Base-by-base conservation (phyloP, 2,797 vertebrate genomes). In the Tachyglossus aculeatus region DNA sequence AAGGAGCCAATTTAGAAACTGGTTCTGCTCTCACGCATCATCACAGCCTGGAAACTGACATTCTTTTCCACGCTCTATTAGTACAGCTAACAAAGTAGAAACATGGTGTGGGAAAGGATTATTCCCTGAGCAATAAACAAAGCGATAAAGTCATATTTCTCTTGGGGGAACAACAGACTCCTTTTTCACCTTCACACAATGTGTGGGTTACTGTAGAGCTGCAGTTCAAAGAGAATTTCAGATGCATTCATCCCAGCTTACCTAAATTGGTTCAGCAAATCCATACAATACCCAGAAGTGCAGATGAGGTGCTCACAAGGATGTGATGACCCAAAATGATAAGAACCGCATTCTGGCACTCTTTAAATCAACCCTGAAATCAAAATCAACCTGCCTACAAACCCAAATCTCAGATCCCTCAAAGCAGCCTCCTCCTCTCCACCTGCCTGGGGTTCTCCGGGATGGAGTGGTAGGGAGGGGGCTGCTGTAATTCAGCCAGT, bases 61-160 rank as follows among this genome's bases (percentile, higher is more conserved):
- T 32, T 10, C 7, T 66, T 19, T 32, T 16, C 14, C 5, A 3
- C 1, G 0, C 45, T 44, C 7, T 16, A 51, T 60, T 68, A 21
- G 48, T 33, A 31, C 11, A 69, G 18, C 43, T 31, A 41, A 74
- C n/a, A 67, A 47, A 51, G 32, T 2, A 31, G 29, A 54, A 65
- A 9, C 47, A 27, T 41, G 33, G 29, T 68, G 6, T 32, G 39
- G 22, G n/a, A 44, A 72, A 4, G 12, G 70, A 9, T 24, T 32
- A 62, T 52, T 64, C 31, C 52, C 36, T 55, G 32, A 60, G 51
- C 39, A 74, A 60, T 60, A 78, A 79, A 60, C 3, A 18, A 11
- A 60, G 44, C 4, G 25, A 67, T 65, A 63, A 69, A 69, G 79
- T 39, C 13, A 1, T 44, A 16, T 9, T 10, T 65, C 16, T 6